These are phyloP conservation scores for Fregetta grallaria DNA, from an alignment of 2,113 vertebrate genomes.

Conservation along the genomic window DNA sequence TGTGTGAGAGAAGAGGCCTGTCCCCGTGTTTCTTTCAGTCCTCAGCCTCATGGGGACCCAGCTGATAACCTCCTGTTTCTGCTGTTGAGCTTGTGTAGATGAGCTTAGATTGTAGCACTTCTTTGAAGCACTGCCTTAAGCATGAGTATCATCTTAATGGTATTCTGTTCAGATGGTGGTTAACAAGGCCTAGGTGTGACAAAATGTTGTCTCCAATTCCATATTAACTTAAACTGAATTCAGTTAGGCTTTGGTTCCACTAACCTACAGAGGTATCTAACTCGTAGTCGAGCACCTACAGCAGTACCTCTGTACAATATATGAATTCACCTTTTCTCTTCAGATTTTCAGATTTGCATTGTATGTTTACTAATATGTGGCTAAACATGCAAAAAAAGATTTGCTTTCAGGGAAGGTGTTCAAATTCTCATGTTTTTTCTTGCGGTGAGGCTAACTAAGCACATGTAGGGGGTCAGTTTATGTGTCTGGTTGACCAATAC, in stretches of 20 bases:
- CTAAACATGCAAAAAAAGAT: neutral
- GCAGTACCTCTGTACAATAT: neutral
- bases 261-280: neutral
- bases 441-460: neutral
- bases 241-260: neutral
- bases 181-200: neutral
- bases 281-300: accelerated
- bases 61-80: neutral
- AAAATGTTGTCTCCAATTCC: neutral
- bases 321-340: neutral
- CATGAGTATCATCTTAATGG: neutral
- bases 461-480: neutral
- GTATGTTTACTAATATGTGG: neutral
- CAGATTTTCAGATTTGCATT: neutral
- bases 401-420: neutral
- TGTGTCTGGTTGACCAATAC: neutral
- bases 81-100: neutral
- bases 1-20: neutral
- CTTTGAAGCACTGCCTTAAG: neutral
- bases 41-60: neutral
- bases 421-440: neutral
- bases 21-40: neutral
- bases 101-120: neutral
- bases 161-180: neutral
- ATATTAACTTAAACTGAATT: neutral